Conservation (phyloP, 1,140 invertebrate genomes). For the Drosophila tsacasi region DNA sequence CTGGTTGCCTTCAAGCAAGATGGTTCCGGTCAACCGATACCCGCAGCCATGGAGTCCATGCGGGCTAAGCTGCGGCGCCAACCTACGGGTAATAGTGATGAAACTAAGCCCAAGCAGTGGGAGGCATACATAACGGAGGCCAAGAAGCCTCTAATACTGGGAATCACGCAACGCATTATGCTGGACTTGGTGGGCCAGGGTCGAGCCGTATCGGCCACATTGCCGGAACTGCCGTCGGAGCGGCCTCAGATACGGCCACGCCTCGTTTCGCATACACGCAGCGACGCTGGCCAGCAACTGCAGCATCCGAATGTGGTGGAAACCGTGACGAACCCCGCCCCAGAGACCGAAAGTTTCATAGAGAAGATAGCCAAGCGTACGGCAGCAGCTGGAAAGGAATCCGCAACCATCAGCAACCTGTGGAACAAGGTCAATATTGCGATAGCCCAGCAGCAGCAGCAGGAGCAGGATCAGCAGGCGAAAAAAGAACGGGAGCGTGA, state of each 20-base stretch:
- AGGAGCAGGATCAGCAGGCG: slow-evolving; percentile 4
- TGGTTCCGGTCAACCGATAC: slow-evolving; percentile 24
- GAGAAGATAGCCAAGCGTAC: slow-evolving; percentile 78
- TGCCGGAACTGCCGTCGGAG: slow-evolving; percentile 76
- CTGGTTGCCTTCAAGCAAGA: slow-evolving; percentile 86
- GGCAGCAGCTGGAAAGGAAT: slow-evolving; percentile 65
- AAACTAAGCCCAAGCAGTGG: slow-evolving; percentile 55
- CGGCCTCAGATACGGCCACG: slow-evolving; percentile 76
- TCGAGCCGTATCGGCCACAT: slow-evolving; percentile 67
- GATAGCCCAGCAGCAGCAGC: slow-evolving; percentile 59
- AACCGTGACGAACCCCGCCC: slow-evolving; percentile 11
- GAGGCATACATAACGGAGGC: slow-evolving; percentile 63
- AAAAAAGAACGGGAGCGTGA: slow-evolving; percentile 1
- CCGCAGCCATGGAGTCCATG: slow-evolving; percentile 51
- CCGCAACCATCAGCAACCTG: slow-evolving; percentile 60
- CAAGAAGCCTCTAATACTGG: slow-evolving; percentile 54
- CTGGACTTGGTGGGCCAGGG: slow-evolving; percentile 66
- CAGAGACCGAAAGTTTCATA: slow-evolving; percentile 66
- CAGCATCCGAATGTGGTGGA: slow-evolving; percentile 41
- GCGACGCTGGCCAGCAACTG: slow-evolving; percentile 44
- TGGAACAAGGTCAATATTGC: slow-evolving; percentile 72
- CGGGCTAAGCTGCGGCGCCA: slow-evolving; percentile 65
- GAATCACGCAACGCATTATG: slow-evolving; percentile 68
- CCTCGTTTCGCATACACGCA: slow-evolving; percentile 61
- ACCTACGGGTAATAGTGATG: slow-evolving; percentile 27